Evolutionary conservation across 2,888 invertebrate species (phyloP), one percentile per base, ranked within the genome.

Genomic region (Brachycybe producta): DNA sequence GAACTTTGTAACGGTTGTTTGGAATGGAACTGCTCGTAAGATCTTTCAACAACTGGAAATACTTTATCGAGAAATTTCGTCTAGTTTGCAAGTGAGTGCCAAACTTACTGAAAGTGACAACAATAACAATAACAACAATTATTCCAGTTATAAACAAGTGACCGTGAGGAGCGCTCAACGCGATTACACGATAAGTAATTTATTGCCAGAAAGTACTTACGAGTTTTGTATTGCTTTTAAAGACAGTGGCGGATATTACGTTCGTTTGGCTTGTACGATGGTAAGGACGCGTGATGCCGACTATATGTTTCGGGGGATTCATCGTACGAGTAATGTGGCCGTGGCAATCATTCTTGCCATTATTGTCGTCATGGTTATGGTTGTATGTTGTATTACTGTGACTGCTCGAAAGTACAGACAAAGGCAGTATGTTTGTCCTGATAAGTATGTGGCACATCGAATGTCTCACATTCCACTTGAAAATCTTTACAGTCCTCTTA

Each of bases 171-270:
- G 62, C n/a, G 55, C 59, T 35, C 57, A 60, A 17, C 56, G 59
- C 17, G 59, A 59, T 2, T 70, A 65, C 58, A 69, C 68, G 38
- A 62, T 71, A 19, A 62, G 60, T 32, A 62, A 65, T 40, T 59
- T 71, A 11, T 58, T 60, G 50, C 66, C 70, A 7, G 57, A 61
- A 27, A 67, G 67, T 5, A 56, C 55, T 2, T 71, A 71, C 56
- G 65, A 67, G 55, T 63, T 70, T 55, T 71, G 71, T 57, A 61
- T 71, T 23, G 64, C 67, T 15, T 62, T 68, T 32, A 63, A 66
- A 42, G 57, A 62, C 61, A 49, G 60, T 55, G 51, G 61, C 58
- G 59, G 62, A 28, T 57, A 61, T 17, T 61, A 62, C 52, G 58
- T 67, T 13, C 60, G 63, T 30, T 58, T 70, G 32, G 62, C 64